Percentiles rank a stretch among this genome's conserved stretches.
These are phyloP conservation scores for Vulpes ferrilata DNA, from an alignment of 2,113 vertebrate species.

Conservation along the genomic window DNA sequence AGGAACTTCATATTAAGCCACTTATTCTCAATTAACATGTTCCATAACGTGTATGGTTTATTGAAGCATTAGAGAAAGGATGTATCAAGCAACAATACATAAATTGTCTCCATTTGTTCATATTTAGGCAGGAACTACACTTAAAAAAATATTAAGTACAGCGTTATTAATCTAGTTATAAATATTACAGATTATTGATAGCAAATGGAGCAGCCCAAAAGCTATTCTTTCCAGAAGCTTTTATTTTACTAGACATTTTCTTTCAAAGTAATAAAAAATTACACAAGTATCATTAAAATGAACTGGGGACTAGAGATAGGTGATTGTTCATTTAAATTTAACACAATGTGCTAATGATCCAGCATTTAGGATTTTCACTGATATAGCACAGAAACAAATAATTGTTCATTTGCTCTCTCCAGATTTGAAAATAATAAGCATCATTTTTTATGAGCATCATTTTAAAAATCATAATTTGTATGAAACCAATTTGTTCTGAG, in stretches of 20 bases:
- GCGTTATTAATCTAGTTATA: background rate
- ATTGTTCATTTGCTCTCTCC: background rate
- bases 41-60: background rate
- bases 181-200: background rate
- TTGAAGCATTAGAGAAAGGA: background rate
- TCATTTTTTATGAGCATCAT: background rate
- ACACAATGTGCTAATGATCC: background rate
- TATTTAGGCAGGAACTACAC: background rate
- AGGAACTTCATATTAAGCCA: background rate
- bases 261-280: conserved; percentile 16
- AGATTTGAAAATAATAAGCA: background rate
- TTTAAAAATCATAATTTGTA: background rate
- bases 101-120: background rate
- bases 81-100: background rate
- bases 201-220: background rate
- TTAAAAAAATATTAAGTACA: background rate
- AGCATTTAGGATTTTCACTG: background rate
- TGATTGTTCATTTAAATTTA: background rate
- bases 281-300: background rate
- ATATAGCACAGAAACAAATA: background rate
- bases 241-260: background rate
- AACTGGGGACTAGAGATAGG: background rate
- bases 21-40: background rate
- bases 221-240: background rate
- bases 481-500: background rate